Evolutionary conservation across 2,888 invertebrate genomes (phyloP), one percentile per base, ranked within the genome.

Genomic region (Harmothoe impar): DNA sequence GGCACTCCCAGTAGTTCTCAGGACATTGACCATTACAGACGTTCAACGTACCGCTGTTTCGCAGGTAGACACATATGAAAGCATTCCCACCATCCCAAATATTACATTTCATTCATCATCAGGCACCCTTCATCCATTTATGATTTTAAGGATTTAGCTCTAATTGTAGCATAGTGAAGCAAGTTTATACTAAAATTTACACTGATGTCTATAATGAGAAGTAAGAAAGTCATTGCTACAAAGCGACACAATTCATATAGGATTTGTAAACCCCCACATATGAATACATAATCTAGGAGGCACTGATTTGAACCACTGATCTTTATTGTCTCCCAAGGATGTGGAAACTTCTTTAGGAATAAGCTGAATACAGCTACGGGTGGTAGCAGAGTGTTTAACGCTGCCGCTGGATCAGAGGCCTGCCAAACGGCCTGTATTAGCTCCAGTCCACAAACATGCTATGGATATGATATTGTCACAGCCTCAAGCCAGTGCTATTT

Each of bases 391-490:
- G 5, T 7, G 31, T 3, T 15, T 77, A 25, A 15, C 1, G 0
- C 77, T 29, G 77, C 77, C 15, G 25, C 3, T 29, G 77, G 77
- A 20, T 20, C 0, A 3, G 31, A 20, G 77, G 29, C 29, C 0
- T 77, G 77, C 25, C n/a, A 77, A 29, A 1, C 7, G 31, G 77
- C 77, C 25, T 77, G 77, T 25, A 25, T 77, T 17, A 17, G 25
- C 0, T 77, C n/a, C 77, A 29, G 31, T 1, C 77, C 77, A n/a
- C n/a, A 17, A 35, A 81, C 81, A 3, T 81, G 81, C 81, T 81
- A 81, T 81, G 81, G 81, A 0, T 81, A 23, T n/a, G 43, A 43
- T 35, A 20, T 81, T 15, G 43, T 31, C 29, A 7, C 17, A 29
- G n/a, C 77, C 3, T 7, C 1, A 17, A 15, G 5, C n/a, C n/a